Conservation (phyloP, 1,140 invertebrate genomes). For the Lamellibrachia luymesi region DNA sequence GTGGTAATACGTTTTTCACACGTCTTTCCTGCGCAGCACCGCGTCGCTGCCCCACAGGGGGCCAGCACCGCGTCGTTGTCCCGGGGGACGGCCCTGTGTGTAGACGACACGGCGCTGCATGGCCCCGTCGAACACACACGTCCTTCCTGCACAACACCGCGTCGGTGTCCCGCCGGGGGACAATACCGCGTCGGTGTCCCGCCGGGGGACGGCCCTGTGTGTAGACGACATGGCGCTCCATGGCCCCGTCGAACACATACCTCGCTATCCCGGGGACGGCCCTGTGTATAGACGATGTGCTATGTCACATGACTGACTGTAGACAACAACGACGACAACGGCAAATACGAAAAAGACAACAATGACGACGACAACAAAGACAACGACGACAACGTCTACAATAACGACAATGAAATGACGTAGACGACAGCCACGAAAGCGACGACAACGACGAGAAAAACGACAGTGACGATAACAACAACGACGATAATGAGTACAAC, state of each 20-base stretch:
- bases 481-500: not conserved
- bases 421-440: not conserved
- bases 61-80: too few species aligned
- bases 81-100: too few species aligned
- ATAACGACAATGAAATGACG: not conserved
- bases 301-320: too few species aligned
- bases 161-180: not conserved
- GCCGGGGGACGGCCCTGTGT: too few species aligned
- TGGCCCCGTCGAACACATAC: too few species aligned
- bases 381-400: not conserved
- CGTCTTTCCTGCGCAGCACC: not conserved
- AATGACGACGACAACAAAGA: not conserved
- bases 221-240: too few species aligned
- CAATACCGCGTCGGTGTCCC: not conserved
- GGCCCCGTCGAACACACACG: too few species aligned
- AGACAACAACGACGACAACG: not conserved
- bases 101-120: too few species aligned
- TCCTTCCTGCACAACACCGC: too few species aligned
- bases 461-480: not conserved
- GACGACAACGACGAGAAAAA: not conserved
- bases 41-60: not conserved
- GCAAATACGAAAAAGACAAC: not conserved
- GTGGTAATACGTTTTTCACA: not conserved
- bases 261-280: too few species aligned
- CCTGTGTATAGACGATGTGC: too few species aligned